Evolutionary conservation across 2,888 invertebrate genomes (phyloP).

Genomic region (Dicyrtomina minuta): DNA sequence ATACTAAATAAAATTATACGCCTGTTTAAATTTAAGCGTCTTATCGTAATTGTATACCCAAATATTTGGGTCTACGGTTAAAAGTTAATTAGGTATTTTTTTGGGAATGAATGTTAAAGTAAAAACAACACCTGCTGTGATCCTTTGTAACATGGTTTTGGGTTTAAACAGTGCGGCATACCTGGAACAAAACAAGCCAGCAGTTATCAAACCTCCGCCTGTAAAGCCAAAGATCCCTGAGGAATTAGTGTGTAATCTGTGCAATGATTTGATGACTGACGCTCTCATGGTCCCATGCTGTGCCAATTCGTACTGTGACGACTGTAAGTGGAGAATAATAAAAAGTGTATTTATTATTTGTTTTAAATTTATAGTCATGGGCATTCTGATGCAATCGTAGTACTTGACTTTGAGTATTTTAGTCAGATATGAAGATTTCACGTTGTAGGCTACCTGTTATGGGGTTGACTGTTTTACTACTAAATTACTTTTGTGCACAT

Average conservation of each 20-base stretch:
- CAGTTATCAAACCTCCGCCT: conserved; percentile 54
- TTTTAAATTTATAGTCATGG: conserved; percentile 14
- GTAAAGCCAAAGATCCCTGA: conserved; percentile 72
- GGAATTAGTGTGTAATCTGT: conserved; percentile 87
- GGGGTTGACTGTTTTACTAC: no score
- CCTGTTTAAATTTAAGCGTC: no score
- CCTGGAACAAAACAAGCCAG: conserved; percentile 45
- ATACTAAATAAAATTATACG: no score
- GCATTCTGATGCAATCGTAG: not conserved
- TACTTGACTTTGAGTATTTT: not conserved
- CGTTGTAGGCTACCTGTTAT: no score
- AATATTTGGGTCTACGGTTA: no score
- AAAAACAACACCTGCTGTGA: no score
- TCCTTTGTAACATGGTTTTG: no score
- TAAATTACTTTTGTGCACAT: no score
- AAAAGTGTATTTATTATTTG: conserved; percentile 16
- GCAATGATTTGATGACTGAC: conserved; percentile 87
- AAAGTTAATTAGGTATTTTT: no score
- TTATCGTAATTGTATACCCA: no score
- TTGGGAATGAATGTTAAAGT: no score
- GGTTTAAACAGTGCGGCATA: conserved; percentile 71
- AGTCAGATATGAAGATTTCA: not conserved
- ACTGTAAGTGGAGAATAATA: conserved; percentile 81
- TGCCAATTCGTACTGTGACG: conserved; percentile 97
- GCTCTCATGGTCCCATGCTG: conserved; percentile 98